Conservation (phyloP, 2,797 vertebrate species). For the Tolypeutes matacus region DNA sequence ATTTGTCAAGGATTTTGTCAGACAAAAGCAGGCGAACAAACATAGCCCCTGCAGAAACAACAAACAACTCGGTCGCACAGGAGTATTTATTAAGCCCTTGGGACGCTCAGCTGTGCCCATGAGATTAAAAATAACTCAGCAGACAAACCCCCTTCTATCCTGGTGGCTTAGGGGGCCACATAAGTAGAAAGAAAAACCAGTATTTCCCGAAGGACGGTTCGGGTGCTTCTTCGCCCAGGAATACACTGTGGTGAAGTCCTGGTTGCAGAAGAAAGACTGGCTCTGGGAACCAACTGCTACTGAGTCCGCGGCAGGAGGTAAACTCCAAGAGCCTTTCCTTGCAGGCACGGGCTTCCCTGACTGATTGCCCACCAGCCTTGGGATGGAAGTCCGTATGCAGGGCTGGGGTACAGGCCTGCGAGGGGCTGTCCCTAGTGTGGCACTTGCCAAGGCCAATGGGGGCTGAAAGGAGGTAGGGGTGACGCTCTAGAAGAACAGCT, state of each 20-base stretch:
- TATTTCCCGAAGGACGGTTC: rapidly evolving
- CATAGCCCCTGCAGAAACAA: background rate
- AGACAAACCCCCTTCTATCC: background rate
- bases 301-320: background rate
- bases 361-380: background rate
- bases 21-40: background rate
- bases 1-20: background rate
- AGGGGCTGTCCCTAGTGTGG: background rate
- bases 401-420: background rate
- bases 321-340: background rate
- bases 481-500: too few species aligned
- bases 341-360: rapidly evolving
- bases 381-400: rapidly evolving
- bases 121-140: background rate
- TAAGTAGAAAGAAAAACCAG: background rate
- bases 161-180: background rate
- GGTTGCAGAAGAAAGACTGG: background rate
- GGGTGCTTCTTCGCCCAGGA: background rate
- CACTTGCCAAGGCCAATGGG: background rate
- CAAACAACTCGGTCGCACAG: background rate
- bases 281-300: background rate
- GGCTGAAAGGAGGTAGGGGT: background rate
- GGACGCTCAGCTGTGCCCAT: background rate
- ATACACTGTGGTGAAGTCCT: rapidly evolving
- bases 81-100: background rate